A percentile compares a stretch with the other conserved stretches of the same genome.
phyloP scores from a whole-genome alignment of 1,140 invertebrate species.

The Heterodera schachtii region DNA sequence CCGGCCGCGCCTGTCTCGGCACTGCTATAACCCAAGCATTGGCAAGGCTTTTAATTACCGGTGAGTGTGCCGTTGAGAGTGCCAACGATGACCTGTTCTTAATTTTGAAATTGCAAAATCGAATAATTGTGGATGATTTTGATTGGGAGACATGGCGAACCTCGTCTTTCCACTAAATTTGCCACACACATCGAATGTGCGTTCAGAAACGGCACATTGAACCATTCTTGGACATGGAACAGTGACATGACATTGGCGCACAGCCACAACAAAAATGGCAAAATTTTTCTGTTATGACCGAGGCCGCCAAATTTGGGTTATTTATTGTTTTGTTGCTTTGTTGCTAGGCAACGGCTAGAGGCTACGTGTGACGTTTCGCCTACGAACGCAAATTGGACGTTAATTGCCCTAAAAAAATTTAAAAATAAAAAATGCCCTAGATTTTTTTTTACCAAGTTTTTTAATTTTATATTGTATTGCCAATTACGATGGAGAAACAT shows the following conservation, averaged over 20 bases:
- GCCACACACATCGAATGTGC: conserved; percentile 33
- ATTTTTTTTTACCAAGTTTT: no score
- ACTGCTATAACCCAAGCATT: no score
- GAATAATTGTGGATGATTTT: not conserved
- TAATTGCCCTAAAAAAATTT: no score
- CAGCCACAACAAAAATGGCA: not conserved
- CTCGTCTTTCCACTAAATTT: conserved; percentile 41
- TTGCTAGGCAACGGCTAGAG: not conserved
- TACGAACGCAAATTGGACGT: no score
- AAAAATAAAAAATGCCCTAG: no score
- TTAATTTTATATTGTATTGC: no score
- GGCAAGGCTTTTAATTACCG: not conserved
- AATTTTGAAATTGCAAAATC: conserved; percentile 5
- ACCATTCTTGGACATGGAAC: conserved; percentile 57
- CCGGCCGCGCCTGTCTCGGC: no score
- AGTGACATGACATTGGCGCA: conserved; percentile 39
- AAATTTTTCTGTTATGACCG: no score
- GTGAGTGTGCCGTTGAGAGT: conserved; percentile 40
- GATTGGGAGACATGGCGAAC: not conserved
- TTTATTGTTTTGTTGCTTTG: no score
- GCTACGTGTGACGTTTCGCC: no score
- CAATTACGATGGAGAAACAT: no score
- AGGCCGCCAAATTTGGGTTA: no score
- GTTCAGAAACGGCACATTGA: conserved; percentile 13
- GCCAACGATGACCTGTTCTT: conserved; percentile 51